A percentile compares a stretch with the other conserved stretches of the same genome.
Evolutionary conservation across 2,888 invertebrate genomes (phyloP).

Genomic region (Drosophila neonasuta): DNA sequence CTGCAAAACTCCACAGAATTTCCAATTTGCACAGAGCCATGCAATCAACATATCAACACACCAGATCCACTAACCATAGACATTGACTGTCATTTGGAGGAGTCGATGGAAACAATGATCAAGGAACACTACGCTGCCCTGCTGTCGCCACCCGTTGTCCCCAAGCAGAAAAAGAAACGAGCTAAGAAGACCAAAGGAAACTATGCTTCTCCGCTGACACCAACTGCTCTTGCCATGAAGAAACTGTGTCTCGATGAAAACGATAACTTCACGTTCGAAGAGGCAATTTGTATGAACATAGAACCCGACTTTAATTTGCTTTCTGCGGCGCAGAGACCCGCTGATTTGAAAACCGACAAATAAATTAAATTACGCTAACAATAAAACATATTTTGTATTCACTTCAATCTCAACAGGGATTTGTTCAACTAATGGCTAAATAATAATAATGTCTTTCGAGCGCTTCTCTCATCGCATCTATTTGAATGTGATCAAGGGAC

Average conservation of each 20-base stretch:
- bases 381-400: slow-evolving; percentile 25
- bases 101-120: neutral
- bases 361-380: slow-evolving; percentile 22
- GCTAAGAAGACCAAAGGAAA: neutral
- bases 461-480: slow-evolving; percentile 78
- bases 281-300: neutral
- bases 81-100: neutral
- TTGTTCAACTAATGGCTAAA: slow-evolving; percentile 9
- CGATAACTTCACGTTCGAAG: neutral
- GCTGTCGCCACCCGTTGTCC: neutral
- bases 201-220: neutral
- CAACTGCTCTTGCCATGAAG: neutral
- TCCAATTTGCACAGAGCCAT: slow-evolving; percentile 31
- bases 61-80: neutral
- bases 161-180: neutral
- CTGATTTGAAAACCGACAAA: neutral
- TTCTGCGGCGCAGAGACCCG: neutral
- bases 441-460: slow-evolving; percentile 12
- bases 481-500: slow-evolving; percentile 90
- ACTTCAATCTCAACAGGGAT: slow-evolving; percentile 16
- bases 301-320: neutral
- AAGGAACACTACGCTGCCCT: neutral
- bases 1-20: slow-evolving; percentile 31
- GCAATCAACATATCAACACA: slow-evolving; percentile 17
- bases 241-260: neutral